phyloP scores from a whole-genome alignment of 2,797 vertebrate genomes.

The Gila robusta region DNA sequence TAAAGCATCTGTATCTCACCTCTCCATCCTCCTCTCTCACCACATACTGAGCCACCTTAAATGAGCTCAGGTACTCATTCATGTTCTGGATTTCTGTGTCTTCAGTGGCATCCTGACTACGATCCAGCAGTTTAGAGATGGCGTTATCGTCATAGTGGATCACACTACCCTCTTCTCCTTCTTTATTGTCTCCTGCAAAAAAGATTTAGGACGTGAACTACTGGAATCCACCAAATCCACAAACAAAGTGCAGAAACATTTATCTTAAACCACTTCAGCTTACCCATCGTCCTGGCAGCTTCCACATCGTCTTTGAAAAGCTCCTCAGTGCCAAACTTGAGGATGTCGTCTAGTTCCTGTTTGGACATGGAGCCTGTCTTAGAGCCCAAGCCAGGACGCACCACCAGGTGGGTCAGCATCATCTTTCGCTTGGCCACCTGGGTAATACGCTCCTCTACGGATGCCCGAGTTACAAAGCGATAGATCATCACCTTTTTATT shows the following conservation, averaged over 20 bases:
- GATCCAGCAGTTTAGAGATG: slow-evolving; percentile 96
- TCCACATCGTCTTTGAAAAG: slow-evolving; percentile 98
- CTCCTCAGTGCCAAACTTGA: slow-evolving; percentile 98
- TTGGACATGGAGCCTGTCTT: slow-evolving; percentile 99
- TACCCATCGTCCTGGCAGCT: slow-evolving; percentile 73
- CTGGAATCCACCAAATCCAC: not conserved
- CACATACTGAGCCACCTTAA: slow-evolving; percentile 99
- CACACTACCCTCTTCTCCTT: slow-evolving; percentile 94
- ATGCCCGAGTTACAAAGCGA: slow-evolving; percentile 95
- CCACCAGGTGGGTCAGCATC: slow-evolving; percentile 98
- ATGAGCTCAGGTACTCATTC: slow-evolving; percentile 99
- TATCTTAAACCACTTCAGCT: not conserved
- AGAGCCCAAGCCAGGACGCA: slow-evolving; percentile 94
- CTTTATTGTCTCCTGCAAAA: slow-evolving; percentile 90
- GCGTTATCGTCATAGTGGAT: slow-evolving; percentile 97
- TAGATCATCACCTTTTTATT: slow-evolving; percentile 99
- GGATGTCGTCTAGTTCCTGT: slow-evolving; percentile 97
- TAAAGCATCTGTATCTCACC: slow-evolving; percentile 77
- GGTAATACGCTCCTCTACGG: slow-evolving; percentile 96
- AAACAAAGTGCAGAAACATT: not conserved
- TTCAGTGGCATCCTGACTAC: slow-evolving; percentile 93
- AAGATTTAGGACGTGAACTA: slow-evolving; percentile 9
- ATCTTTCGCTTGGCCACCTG: slow-evolving; percentile 99
- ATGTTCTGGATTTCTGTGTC: slow-evolving; percentile 99
- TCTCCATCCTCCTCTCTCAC: slow-evolving; percentile 97